Conservation (phyloP, 2,113 vertebrate species). For the Nycticryphes semicollaris region DNA sequence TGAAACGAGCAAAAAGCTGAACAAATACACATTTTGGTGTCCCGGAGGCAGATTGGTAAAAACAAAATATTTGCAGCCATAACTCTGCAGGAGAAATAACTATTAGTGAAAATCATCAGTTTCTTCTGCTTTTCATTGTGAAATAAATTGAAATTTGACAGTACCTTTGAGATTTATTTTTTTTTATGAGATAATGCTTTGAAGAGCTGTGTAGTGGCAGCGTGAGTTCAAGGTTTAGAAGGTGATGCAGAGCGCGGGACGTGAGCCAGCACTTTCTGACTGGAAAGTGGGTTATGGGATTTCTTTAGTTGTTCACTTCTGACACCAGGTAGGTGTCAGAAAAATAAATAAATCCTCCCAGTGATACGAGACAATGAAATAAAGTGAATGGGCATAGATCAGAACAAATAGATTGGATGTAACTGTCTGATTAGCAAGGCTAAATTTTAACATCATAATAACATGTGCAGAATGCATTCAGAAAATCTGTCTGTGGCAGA, state of each 20-base stretch:
- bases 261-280: not conserved
- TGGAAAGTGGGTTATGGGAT: not conserved
- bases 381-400: not conserved
- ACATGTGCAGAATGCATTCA: not conserved
- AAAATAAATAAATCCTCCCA: not conserved
- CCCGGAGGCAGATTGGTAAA: not conserved
- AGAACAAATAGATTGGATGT: not conserved
- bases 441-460: not conserved
- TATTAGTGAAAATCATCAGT: not conserved
- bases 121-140: not conserved
- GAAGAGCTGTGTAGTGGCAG: not conserved
- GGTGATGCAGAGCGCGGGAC: not conserved
- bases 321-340: fast-evolving
- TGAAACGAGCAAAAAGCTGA: not conserved
- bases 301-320: not conserved
- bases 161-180: not conserved
- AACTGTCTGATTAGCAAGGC: not conserved
- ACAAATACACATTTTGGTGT: not conserved
- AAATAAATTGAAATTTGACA: not conserved
- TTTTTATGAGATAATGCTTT: not conserved
- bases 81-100: not conserved
- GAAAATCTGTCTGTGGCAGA: not conserved
- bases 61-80: not conserved
- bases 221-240: not conserved
- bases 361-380: not conserved